Evolutionary conservation across 1,140 invertebrate species (phyloP), one percentile per base, ranked within the genome.

Genomic region (Meloidogyne floridensis): DNA sequence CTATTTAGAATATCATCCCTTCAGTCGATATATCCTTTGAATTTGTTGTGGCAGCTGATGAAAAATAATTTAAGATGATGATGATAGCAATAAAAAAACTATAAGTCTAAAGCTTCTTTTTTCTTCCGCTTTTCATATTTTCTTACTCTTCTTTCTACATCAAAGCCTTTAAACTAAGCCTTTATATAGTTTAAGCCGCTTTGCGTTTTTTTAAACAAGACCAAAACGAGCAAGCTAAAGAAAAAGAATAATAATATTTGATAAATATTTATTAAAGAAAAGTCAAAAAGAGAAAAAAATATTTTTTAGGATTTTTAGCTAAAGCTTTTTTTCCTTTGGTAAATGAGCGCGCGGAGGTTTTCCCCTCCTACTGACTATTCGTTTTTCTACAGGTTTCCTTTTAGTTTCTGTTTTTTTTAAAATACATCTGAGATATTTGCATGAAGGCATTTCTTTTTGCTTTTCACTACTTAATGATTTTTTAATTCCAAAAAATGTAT

Each of bases 151-250:
- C 32, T 59, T 65, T n/a, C 59, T 65, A n/a, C n/a, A 65, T 65
- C n/a, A n/a, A 65, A 65, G n/a, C 15, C 59, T 15, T 5, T 65
- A 65, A 65, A 65, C 59, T 65, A 65, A 65, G 15, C 59, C 47
- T 65, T 11, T 65, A 59, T n/a, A 65, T 65, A 65, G 59, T 65
- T 65, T 65, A 65, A 65, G 59, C 59, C 59, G 15, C 59, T 65
- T 65, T 65, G 59, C 59, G 15, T 65, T 65, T 18, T 15, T 11
- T 56, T 32, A 32, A 32, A 47, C 47, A 59, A 59, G 4, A 65
- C 59, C 59, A 65, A 15, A 7, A 5, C 15, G 59, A 15, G 59
- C 13, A 65, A 65, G 59, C 3, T 6, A 5, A 65, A 59, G 56
- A 59, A 65, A 8, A 47, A 47, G 4, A 47, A 32, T 32, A 32